Conservation (phyloP, 2,797 vertebrate genomes). For the Gastrophryne carolinensis region DNA sequence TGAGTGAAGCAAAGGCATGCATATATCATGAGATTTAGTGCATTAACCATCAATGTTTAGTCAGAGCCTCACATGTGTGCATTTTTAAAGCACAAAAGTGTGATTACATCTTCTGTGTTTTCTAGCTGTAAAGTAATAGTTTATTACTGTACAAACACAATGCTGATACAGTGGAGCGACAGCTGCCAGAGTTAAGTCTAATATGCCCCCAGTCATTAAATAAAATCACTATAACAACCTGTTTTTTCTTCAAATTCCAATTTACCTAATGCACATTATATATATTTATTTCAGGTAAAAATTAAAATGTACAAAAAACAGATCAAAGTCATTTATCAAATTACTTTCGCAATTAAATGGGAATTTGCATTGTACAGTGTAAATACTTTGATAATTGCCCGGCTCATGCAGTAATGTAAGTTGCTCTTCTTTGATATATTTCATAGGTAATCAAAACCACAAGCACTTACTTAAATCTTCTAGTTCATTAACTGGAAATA, state of each 20-base stretch:
- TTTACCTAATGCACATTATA: constrained; percentile 12
- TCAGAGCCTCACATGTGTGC: too few species aligned
- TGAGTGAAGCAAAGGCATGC: too few species aligned
- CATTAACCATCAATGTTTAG: too few species aligned
- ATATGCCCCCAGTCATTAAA: too few species aligned
- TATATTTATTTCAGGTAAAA: constrained; percentile 6
- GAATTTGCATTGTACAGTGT: constrained; percentile 31
- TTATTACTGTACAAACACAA: too few species aligned
- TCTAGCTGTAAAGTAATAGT: too few species aligned
- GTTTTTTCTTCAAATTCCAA: neutral
- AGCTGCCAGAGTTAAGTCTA: too few species aligned
- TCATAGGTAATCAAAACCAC: constrained; percentile 29
- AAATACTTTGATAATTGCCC: constrained; percentile 19
- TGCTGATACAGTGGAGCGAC: too few species aligned
- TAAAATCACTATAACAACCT: too few species aligned
- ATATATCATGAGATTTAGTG: too few species aligned
- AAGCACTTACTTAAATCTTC: constrained; percentile 35
- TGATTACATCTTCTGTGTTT: too few species aligned
- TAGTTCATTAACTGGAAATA: constrained; percentile 33
- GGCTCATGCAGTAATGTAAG: neutral
- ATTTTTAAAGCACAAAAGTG: too few species aligned
- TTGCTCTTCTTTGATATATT: constrained; percentile 30
- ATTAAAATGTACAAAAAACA: constrained; percentile 16
- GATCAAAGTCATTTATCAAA: constrained; percentile 9
- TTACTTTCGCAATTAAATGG: constrained; percentile 22